Evolutionary conservation across 2,888 invertebrate species (phyloP).

Genomic region (Spatulosminthurus flaviceps): DNA sequence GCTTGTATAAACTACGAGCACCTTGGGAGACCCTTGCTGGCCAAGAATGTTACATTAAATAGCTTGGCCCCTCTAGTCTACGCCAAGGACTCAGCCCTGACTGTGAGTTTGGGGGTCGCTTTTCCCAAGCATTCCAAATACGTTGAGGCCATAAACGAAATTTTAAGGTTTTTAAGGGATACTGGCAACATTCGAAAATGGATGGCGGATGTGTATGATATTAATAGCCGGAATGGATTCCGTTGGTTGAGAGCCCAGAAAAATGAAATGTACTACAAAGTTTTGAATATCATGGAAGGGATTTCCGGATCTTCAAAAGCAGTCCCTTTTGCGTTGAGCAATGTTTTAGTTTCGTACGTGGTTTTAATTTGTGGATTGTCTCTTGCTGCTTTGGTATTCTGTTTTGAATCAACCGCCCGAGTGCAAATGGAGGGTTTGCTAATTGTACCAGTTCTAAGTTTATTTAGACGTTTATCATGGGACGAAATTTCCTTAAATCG

Average conservation of each 20-base stretch:
- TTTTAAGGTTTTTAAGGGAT: neutral
- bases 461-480: no score
- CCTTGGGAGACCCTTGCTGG: neutral
- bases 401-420: no score
- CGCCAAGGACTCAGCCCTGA: neutral
- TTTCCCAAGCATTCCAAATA: constrained; percentile 11
- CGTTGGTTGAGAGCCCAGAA: neutral
- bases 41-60: constrained; percentile 5
- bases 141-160: neutral
- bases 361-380: no score
- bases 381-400: no score
- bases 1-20: neutral
- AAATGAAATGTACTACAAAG: neutral
- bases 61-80: no score
- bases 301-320: no score
- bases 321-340: no score
- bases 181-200: constrained; percentile 27
- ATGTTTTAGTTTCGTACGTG: no score
- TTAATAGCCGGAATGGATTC: neutral
- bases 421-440: no score
- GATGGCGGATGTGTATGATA: constrained; percentile 2
- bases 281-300: neutral
- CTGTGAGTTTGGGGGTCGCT: neutral
- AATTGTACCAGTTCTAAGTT: no score
- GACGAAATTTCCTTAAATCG: no score